Evolutionary conservation across 2,113 vertebrate species (phyloP), one percentile per base, ranked within the genome.

Genomic region (Cavia porcellus): DNA sequence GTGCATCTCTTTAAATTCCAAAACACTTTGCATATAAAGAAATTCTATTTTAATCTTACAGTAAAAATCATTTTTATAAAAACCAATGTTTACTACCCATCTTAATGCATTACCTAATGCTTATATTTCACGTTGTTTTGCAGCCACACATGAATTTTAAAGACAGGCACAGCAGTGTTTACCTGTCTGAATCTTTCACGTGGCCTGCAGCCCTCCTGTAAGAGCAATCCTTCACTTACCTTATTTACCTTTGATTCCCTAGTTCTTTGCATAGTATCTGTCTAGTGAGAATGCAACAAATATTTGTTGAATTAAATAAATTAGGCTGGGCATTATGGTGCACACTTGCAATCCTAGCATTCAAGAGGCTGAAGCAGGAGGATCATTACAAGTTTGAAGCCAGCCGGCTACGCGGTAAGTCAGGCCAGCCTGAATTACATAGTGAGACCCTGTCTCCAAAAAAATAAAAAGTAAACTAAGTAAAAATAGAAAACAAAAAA

Each of bases 31-130:
- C 35, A 52, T 52, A 35, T 80, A n/a, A 85, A 59, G 79, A 55
- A 92, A 90, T 89, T 70, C 28, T 91, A 64, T 61, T 84, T 74
- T 9, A 92, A 89, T 77, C 13, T 72, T 82, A 94, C 77, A 75
- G 4, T 62, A 84, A 96, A 86, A 24, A 77, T 1, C 15, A 38
- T 61, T 83, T 86, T 45, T 89, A 10, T 50, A 82, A 66, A 59
- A 92, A 85, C 55, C 42, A 82, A 52, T 55, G 20, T 64, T 57
- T 45, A 42, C 45, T 50, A 7, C 19, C 17, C 42, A 50, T 66
- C 81, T 92, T 85, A 92, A 81, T 20, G 6, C 42, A 64, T 52
- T 45, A 2, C 20, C 64, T 75, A 55, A 19, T 79, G 75, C 52
- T 86, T 94, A 86, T 66, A 77, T 19, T 93, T 66, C 35, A 80